Percentiles rank a stretch among this genome's conserved stretches.
phyloP scores from a whole-genome alignment of 2,888 invertebrate genomes.

The Tetragonula carbonaria region DNA sequence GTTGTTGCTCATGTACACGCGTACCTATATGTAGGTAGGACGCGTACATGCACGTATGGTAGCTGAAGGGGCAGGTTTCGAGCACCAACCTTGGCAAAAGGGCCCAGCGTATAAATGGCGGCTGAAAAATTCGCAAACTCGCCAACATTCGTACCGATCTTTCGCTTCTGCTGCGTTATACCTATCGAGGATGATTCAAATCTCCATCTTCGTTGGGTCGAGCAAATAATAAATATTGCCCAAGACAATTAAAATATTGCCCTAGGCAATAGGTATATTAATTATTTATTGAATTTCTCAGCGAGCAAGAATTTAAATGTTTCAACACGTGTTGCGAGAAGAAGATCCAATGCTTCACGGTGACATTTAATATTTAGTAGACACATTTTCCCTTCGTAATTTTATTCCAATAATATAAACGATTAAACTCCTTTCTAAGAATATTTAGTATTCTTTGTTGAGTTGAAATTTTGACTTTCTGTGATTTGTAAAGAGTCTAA shows the following conservation, averaged over 20 bases:
- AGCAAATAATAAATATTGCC: not conserved
- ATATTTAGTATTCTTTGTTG: not conserved
- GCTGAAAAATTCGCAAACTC: constrained; percentile 67
- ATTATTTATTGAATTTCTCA: not conserved
- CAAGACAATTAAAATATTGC: no score
- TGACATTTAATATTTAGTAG: not conserved
- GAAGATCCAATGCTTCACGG: not conserved
- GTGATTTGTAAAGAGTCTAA: no score
- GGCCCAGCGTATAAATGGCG: constrained; percentile 79
- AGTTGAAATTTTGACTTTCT: no score
- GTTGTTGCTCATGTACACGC: constrained; percentile 32
- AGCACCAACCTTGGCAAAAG: constrained; percentile 70
- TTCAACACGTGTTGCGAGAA: not conserved
- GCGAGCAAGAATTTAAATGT: no score
- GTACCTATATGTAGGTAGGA: constrained; percentile 43
- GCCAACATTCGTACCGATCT: not conserved
- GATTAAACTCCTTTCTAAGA: not conserved
- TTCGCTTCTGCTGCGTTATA: not conserved
- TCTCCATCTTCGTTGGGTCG: not conserved
- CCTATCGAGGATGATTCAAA: no score
- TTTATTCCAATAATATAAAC: not conserved
- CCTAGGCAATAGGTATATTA: no score
- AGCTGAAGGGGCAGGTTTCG: constrained; percentile 67
- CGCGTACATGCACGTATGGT: constrained; percentile 52
- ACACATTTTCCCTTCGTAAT: no score